phyloP scores from a whole-genome alignment of 1,140 invertebrate species.

The Penaeus chinensis region DNA sequence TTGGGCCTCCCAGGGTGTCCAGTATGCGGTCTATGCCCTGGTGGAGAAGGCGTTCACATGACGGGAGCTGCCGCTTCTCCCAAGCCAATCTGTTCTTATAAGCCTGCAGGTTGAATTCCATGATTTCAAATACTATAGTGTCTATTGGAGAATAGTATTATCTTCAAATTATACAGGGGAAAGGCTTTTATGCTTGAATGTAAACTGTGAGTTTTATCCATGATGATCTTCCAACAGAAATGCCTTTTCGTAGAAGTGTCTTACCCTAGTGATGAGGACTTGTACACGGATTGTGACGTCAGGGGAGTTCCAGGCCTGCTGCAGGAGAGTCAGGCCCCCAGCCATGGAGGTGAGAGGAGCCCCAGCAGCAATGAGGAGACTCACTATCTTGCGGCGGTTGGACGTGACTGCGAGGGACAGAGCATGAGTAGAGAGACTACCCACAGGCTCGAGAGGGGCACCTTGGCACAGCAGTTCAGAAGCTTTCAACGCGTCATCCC shows the following conservation, averaged over 20 bases:
- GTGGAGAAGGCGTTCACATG: neutral
- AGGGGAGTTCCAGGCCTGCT: conserved; percentile 20
- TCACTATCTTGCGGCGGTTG: conserved; percentile 27
- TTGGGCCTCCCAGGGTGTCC: neutral
- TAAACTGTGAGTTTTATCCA: no score
- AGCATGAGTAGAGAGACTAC: conserved; percentile 7
- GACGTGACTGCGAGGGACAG: conserved; percentile 23
- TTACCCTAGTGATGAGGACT: conserved; percentile 30
- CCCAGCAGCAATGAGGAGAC: conserved; percentile 21
- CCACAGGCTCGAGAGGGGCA: conserved; percentile 7
- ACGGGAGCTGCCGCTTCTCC: no score
- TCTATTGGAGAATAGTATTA: no score
- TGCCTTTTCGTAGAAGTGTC: neutral
- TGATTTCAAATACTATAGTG: no score
- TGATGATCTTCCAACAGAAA: no score
- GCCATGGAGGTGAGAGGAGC: conserved; percentile 25
- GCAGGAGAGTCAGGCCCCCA: conserved; percentile 14
- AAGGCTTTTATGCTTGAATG: no score
- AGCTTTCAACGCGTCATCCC: conserved; percentile 6
- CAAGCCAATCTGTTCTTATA: no score
- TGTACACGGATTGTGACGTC: conserved; percentile 21
- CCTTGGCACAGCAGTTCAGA: neutral
- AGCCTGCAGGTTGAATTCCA: no score
- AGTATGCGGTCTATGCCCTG: conserved; percentile 4
- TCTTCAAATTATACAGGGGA: no score